Conservation (phyloP, 2,888 invertebrate species). For the Ditylenchus weischeri region DNA sequence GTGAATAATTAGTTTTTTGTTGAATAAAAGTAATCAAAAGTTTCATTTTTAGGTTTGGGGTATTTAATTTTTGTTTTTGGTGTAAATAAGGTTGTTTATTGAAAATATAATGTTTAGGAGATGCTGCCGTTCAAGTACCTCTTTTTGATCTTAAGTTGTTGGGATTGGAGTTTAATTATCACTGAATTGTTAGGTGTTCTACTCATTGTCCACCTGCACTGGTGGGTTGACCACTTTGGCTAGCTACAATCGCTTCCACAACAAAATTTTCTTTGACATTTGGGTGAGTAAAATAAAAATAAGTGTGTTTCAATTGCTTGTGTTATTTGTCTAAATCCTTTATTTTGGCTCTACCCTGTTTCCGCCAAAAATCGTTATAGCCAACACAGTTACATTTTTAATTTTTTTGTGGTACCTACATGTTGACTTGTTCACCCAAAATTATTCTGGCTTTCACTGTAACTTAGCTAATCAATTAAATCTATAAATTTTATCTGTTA, state of each 20-base stretch:
- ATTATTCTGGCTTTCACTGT: too few relatives aligned
- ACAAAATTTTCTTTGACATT: constrained; percentile 69
- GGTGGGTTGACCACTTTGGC: constrained; percentile 80
- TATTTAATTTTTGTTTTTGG: neutral
- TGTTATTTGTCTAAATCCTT: too few relatives aligned
- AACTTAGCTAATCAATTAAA: too few relatives aligned
- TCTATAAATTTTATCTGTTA: too few relatives aligned
- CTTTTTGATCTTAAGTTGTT: too few relatives aligned
- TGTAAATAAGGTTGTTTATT: constrained; percentile 57
- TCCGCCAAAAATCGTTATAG: too few relatives aligned
- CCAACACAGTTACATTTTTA: too few relatives aligned
- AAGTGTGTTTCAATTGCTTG: too few relatives aligned
- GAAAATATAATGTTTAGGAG: constrained; percentile 69
- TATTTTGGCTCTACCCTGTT: too few relatives aligned
- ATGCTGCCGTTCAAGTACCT: constrained; percentile 77
- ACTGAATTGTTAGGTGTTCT: constrained; percentile 64
- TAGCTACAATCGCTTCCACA: constrained; percentile 79
- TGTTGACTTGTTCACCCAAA: too few relatives aligned
- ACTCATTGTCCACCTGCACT: constrained; percentile 80
- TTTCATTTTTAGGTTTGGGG: constrained; percentile 5
- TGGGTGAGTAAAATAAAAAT: constrained; percentile 23
- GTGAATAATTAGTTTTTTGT: constrained; percentile 42
- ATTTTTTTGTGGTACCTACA: too few relatives aligned
- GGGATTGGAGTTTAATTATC: too few relatives aligned
- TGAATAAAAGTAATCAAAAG: neutral